A percentile compares a stretch with the other conserved stretches of the same genome.
Evolutionary conservation across 30 jellyfish, hydroid and myxozoan species (phyloP).

Genomic region (Aurelia aurita): DNA sequence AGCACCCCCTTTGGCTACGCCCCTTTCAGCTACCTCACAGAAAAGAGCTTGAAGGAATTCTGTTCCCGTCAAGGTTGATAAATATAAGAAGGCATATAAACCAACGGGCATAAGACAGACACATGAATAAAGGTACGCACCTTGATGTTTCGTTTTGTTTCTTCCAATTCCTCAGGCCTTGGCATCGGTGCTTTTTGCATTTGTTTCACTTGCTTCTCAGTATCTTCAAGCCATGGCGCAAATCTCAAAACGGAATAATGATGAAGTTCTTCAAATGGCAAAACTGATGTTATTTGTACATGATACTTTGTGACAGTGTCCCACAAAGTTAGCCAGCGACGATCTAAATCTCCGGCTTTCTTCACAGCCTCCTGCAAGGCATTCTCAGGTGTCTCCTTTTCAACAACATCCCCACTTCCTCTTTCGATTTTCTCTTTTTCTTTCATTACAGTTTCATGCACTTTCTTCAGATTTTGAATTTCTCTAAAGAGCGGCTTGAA

Average conservation of each 20-base stretch:
- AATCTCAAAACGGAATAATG: conserved; percentile 73
- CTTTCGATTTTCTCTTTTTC: conserved; percentile 60
- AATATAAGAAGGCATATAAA: no score
- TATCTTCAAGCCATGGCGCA: conserved; percentile 89
- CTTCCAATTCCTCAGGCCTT: conserved; percentile 31
- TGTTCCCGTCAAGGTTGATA: no score
- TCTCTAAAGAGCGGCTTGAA: conserved; percentile 88
- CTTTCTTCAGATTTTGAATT: conserved; percentile 58
- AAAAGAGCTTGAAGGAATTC: no score
- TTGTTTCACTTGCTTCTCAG: conserved; percentile 67
- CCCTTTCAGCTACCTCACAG: no score
- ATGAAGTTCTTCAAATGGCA: conserved; percentile 86
- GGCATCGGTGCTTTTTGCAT: conserved; percentile 48
- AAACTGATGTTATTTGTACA: conserved; percentile 78
- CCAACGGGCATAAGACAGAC: no score
- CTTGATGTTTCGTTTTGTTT: conserved; percentile 37
- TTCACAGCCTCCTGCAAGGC: conserved; percentile 31
- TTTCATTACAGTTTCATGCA: conserved; percentile 57
- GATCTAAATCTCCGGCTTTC: conserved; percentile 43
- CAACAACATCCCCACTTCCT: conserved; percentile 30
- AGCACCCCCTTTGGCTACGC: no score
- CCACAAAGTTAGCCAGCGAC: conserved; percentile 67
- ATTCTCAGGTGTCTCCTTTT: conserved; percentile 6
- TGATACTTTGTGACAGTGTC: conserved; percentile 67
- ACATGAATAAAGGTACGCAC: not conserved